These are phyloP conservation scores for Lucinisca nassula DNA, from an alignment of 2,888 invertebrate genomes.

Conservation along the genomic window DNA sequence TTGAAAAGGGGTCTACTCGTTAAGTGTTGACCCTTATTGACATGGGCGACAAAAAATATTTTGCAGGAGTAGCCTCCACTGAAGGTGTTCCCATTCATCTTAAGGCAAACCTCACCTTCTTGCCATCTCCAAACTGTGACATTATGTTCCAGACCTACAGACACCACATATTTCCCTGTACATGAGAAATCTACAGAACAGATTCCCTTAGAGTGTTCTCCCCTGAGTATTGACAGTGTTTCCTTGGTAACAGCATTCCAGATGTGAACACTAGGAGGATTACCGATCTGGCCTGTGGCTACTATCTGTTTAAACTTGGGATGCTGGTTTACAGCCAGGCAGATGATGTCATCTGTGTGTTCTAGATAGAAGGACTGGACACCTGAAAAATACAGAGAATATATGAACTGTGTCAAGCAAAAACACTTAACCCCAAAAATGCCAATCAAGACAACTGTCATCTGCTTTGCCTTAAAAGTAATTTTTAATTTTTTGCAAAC, in stretches of 20 bases:
- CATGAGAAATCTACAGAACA: conserved; percentile 88
- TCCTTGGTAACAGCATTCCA: conserved; percentile 87
- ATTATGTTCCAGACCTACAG: conserved; percentile 86
- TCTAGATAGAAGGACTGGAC: conserved; percentile 87
- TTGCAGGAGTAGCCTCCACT: no score
- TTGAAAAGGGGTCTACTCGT: no score
- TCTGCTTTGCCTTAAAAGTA: no score
- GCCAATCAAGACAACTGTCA: no score
- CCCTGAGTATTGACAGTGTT: conserved; percentile 85
- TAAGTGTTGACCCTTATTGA: no score
- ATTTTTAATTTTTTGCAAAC: no score
- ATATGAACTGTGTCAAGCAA: no score
- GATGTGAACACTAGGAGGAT: conserved; percentile 85
- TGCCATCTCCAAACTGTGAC: conserved; percentile 88
- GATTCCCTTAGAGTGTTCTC: conserved; percentile 85
- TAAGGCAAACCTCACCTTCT: conserved; percentile 87
- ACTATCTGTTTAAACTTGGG: conserved; percentile 87
- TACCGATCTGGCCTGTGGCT: conserved; percentile 88
- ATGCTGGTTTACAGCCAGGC: conserved; percentile 87
- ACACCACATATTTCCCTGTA: conserved; percentile 86
- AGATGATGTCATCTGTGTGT: conserved; percentile 88
- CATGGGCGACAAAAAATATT: no score
- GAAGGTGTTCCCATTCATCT: no score
- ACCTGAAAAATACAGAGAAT: conserved; percentile 79
- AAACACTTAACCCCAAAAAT: no score